Percentiles rank a stretch among this genome's conserved stretches.
Conservation (phyloP, 2,888 invertebrate species). For the Zhuqinia jingwanae region DNA sequence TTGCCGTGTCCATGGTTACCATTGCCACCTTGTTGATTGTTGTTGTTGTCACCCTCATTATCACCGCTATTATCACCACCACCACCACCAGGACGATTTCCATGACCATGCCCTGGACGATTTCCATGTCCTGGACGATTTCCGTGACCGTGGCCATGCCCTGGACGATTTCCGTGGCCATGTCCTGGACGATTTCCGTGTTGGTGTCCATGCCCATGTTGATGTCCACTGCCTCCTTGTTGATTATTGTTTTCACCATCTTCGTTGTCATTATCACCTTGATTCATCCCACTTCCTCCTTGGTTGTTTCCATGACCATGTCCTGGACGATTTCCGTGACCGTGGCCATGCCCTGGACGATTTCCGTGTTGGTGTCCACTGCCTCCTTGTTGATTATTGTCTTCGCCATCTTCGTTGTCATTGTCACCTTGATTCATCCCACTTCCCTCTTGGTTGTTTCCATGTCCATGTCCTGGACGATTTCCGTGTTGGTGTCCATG, state of each 20-base stretch:
- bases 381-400: conserved; percentile 14
- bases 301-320: not conserved
- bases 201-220: conserved; percentile 27
- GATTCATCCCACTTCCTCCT: not conserved
- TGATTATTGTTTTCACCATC: conserved; percentile 6
- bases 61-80: not conserved
- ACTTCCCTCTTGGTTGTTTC: not conserved
- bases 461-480: not conserved
- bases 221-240: conserved; percentile 6
- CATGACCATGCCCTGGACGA: conserved; percentile 14
- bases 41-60: not conserved
- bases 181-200: not conserved
- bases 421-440: no score
- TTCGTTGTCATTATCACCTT: not conserved
- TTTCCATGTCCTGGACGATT: conserved; percentile 7
- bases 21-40: not conserved
- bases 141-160: conserved; percentile 9
- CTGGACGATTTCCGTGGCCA: not conserved
- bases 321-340: conserved; percentile 12
- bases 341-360: conserved; percentile 22
- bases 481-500: conserved; percentile 28
- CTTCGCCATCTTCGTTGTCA: not conserved
- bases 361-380: conserved; percentile 17
- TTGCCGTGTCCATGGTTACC: not conserved
- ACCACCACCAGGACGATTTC: conserved; percentile 20